Evolutionary conservation across 2,113 vertebrate species (phyloP).

Genomic region (Syngnathus floridae): DNA sequence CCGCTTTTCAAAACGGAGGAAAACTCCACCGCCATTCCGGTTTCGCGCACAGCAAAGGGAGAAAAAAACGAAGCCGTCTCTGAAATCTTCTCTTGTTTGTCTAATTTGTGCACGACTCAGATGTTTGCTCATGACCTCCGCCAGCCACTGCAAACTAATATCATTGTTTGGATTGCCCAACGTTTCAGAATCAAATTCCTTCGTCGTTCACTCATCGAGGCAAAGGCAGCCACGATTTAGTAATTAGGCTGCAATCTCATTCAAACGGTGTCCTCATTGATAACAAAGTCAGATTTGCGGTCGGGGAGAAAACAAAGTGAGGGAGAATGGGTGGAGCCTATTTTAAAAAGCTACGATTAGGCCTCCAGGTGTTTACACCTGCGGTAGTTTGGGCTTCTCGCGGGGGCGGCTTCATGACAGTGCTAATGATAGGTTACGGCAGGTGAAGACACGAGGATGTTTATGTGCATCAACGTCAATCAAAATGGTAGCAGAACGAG

Average conservation of each 20-base stretch:
- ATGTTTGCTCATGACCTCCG: conserved; percentile 25
- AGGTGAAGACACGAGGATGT: conserved; percentile 70
- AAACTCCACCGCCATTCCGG: conserved; percentile 12
- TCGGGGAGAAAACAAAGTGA: conserved; percentile 37
- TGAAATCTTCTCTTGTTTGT: conserved; percentile 37
- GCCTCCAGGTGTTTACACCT: conserved; percentile 65
- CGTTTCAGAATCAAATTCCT: conserved; percentile 16
- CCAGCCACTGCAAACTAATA: conserved; percentile 1
- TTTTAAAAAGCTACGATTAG: conserved; percentile 26
- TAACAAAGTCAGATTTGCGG: conserved; percentile 57
- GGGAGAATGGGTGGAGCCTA: conserved; percentile 13
- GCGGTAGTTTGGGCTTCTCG: conserved; percentile 50
- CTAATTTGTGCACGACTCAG: conserved; percentile 37
- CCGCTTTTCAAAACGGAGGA: background rate
- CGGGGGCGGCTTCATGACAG: conserved; percentile 63
- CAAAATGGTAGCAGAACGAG: conserved; percentile 56
- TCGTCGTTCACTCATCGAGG: conserved; percentile 15
- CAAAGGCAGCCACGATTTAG: conserved; percentile 21
- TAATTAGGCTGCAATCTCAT: conserved; percentile 11
- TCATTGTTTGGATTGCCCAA: background rate
- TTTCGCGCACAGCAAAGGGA: conserved; percentile 31
- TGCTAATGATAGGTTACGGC: conserved; percentile 71
- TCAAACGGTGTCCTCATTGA: conserved; percentile 36
- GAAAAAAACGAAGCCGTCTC: conserved; percentile 38
- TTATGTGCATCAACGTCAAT: conserved; percentile 35